Base-by-base conservation (phyloP, 2,888 invertebrate species). In the Nipponacmea schrenckii region DNA sequence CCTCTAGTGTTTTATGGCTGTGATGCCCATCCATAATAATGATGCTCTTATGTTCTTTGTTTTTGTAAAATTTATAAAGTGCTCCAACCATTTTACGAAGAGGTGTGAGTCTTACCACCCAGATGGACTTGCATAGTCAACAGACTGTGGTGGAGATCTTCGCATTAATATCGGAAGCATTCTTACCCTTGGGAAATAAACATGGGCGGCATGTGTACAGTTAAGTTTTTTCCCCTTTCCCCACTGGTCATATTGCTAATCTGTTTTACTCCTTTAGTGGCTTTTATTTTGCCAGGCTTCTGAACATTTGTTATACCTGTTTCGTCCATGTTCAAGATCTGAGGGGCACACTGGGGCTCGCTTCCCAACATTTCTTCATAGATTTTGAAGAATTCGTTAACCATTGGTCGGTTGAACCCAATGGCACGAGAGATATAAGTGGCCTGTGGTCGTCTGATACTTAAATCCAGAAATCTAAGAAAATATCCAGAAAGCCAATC, bases 41-140 rank as follows among this genome's bases (percentile, higher is more conserved):
- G 46, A 81, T 80, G 81, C 71, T 81, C 67, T 74, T 79, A 27
- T 80, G 74, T 45, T 83, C 82, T n/a, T n/a, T 48, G 81, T 79
- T 69, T 75, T 83, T 66, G 71, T 77, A 77, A 79, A 76, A 64
- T 81, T 74, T 4, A 81, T 77, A 69, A 86, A 85, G 78, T n/a
- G n/a, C n/a, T n/a, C n/a, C n/a, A n/a, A n/a, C n/a, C n/a, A n/a
- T n/a, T n/a, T n/a, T n/a, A n/a, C 62, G 69, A 85, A 84, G 31
- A 79, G 81, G 15, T 80, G 80, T 69, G 68, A 74, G 17, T 78
- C 77, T 81, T 85, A 85, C 87, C 85, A 85, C 3, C 85, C 84
- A 1, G 31, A 66, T 20, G 67, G 62, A 62, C 62, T 31, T 12
- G 71, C 68, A 24, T 39, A 14, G 3, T 64, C 68, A 44, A 71